A percentile compares a stretch with the other conserved stretches of the same genome.
phyloP scores from a whole-genome alignment of 2,113 vertebrate genomes.

The Chamaetylas fuelleborni region DNA sequence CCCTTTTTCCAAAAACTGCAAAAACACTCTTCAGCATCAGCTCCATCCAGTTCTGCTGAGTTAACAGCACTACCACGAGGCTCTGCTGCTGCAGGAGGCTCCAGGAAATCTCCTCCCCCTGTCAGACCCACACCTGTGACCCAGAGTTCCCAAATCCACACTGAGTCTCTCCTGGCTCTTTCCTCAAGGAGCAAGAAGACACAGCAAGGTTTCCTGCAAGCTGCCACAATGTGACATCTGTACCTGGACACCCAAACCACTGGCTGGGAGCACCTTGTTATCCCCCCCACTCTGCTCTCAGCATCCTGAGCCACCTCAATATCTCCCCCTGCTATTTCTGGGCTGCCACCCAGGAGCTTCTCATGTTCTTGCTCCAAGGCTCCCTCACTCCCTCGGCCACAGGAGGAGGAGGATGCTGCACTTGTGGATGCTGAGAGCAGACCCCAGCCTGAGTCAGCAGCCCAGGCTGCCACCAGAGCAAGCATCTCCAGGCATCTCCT shows the following conservation, averaged over 20 bases:
- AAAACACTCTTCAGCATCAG: background rate
- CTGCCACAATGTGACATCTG: background rate
- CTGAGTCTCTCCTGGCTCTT: background rate
- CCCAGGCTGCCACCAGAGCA: background rate
- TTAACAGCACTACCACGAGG: accelerated
- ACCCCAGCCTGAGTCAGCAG: background rate
- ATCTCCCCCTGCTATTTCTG: background rate
- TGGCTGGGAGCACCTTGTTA: accelerated
- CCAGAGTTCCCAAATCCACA: background rate
- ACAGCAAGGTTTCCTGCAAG: background rate
- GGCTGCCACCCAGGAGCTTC: background rate
- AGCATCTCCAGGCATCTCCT: background rate
- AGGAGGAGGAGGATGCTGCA: background rate
- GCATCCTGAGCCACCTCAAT: background rate
- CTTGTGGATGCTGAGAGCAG: background rate
- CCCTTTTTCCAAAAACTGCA: background rate
- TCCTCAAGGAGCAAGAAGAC: background rate
- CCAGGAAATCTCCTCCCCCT: background rate
- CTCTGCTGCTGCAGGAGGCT: background rate
- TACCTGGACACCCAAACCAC: background rate
- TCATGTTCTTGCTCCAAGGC: background rate
- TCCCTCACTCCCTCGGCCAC: background rate
- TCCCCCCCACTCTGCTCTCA: background rate
- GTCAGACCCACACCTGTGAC: accelerated
- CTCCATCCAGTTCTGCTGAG: background rate